Evolutionary conservation across 2,797 vertebrate species (phyloP).

Genomic region (Hafferia zeledoni): DNA sequence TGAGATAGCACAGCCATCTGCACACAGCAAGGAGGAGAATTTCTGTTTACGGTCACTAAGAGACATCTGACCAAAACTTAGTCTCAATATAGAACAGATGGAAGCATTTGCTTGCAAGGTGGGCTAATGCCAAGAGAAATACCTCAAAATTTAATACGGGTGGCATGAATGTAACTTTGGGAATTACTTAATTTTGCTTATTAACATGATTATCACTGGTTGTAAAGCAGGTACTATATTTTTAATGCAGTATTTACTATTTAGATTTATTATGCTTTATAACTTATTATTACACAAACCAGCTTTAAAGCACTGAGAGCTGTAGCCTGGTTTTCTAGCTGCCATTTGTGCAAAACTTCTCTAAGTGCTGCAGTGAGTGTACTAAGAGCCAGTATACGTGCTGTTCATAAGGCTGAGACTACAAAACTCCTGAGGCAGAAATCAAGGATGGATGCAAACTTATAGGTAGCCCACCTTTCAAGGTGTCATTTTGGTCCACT

Average conservation of each 20-base stretch:
- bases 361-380: background rate
- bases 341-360: background rate
- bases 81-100: background rate
- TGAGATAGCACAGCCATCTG: conserved; percentile 15
- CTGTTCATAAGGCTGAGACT: background rate
- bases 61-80: conserved; percentile 8
- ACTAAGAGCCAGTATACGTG: background rate
- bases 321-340: background rate
- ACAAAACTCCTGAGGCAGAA: background rate
- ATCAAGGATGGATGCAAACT: background rate
- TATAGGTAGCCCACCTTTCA: background rate
- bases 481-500: background rate
- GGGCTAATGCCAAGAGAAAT: background rate
- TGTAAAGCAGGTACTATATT: background rate
- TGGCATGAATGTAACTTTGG: background rate
- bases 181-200: background rate
- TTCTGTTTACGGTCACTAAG: background rate
- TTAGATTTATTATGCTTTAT: background rate
- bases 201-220: background rate
- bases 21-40: background rate
- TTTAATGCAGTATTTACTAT: background rate
- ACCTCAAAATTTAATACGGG: background rate
- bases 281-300: background rate
- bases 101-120: conserved; percentile 8
- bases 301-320: background rate